phyloP scores from a whole-genome alignment of 64 coral and sea anemone species.

The Montipora cactus region DNA sequence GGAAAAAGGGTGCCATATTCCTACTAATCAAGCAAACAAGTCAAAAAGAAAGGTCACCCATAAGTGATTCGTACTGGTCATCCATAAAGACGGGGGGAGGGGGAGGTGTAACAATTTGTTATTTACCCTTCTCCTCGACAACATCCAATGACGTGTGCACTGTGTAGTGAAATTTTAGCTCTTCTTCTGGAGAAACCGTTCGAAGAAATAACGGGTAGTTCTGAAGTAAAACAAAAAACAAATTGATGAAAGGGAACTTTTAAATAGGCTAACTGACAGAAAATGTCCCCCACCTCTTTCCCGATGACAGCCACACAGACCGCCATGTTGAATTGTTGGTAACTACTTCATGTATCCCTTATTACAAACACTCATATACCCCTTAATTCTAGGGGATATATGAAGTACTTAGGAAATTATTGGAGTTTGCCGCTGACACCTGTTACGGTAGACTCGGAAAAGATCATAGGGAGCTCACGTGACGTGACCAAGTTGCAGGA shows the following conservation, averaged over 20 bases:
- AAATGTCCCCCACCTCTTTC: conserved; percentile 80
- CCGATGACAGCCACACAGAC: conserved; percentile 99
- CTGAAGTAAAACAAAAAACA: conserved; percentile 20
- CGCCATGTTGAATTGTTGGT: conserved; percentile 87
- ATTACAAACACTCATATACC: no score
- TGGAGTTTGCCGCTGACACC: conserved; percentile 23
- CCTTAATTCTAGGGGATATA: no score
- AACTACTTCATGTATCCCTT: no score
- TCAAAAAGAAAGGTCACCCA: no score
- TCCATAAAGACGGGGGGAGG: no score
- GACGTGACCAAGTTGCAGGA: neutral
- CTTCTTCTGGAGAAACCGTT: conserved; percentile 96
- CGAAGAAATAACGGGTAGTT: conserved; percentile 95
- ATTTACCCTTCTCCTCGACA: conserved; percentile 95
- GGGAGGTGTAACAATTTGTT: no score
- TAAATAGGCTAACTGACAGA: neutral
- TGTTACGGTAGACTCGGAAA: neutral
- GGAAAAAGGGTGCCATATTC: no score
- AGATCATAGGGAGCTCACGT: neutral
- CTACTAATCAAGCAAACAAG: no score
- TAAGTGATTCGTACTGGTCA: no score
- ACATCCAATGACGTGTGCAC: conserved; percentile 98
- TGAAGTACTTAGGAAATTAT: no score
- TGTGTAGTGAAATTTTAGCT: conserved; percentile 99
- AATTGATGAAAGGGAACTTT: neutral